A percentile compares a stretch with the other conserved stretches of the same genome.
These are phyloP conservation scores for Oxygymnocypris stewartii DNA, from an alignment of 2,113 vertebrate genomes.

Conservation along the genomic window DNA sequence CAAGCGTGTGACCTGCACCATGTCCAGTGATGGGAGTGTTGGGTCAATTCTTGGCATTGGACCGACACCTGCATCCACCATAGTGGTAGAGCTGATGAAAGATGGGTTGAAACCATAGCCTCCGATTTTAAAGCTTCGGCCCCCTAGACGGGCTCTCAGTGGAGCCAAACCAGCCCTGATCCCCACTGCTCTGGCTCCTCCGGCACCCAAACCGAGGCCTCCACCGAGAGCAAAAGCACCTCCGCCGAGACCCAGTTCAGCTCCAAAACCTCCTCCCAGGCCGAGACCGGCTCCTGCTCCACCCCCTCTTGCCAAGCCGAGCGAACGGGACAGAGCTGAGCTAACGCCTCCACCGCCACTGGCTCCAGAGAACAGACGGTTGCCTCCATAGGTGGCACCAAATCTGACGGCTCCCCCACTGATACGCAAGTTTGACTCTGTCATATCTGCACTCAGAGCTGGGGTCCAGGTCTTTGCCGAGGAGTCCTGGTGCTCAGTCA, in stretches of 20 bases:
- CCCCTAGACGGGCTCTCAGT: constrained; percentile 60
- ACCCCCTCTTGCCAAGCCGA: constrained; percentile 41
- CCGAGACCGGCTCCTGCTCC: constrained; percentile 47
- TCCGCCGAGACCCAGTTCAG: constrained; percentile 42
- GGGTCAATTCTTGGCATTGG: constrained; percentile 65
- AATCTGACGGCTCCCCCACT: constrained; percentile 65
- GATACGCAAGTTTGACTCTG: constrained; percentile 58
- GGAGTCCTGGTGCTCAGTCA: constrained; percentile 55
- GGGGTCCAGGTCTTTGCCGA: constrained; percentile 50
- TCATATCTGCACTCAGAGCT: constrained; percentile 57
- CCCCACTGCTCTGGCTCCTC: constrained; percentile 46
- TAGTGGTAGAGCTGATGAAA: constrained; percentile 57
- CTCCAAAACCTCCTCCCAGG: constrained; percentile 41
- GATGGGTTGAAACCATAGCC: constrained; percentile 64
- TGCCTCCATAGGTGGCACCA: constrained; percentile 67
- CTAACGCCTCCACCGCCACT: constrained; percentile 36
- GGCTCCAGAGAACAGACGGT: constrained; percentile 56
- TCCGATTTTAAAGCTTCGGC: constrained; percentile 65
- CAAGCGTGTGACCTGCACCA: constrained; percentile 61
- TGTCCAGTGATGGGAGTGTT: constrained; percentile 63
- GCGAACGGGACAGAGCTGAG: constrained; percentile 42
- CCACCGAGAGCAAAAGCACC: constrained; percentile 38
- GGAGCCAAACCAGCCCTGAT: constrained; percentile 56
- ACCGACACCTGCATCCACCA: constrained; percentile 36
- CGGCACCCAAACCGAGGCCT: constrained; percentile 45